Base-by-base conservation (phyloP, 2,113 vertebrate genomes). In the Toxotes jaculatrix region DNA sequence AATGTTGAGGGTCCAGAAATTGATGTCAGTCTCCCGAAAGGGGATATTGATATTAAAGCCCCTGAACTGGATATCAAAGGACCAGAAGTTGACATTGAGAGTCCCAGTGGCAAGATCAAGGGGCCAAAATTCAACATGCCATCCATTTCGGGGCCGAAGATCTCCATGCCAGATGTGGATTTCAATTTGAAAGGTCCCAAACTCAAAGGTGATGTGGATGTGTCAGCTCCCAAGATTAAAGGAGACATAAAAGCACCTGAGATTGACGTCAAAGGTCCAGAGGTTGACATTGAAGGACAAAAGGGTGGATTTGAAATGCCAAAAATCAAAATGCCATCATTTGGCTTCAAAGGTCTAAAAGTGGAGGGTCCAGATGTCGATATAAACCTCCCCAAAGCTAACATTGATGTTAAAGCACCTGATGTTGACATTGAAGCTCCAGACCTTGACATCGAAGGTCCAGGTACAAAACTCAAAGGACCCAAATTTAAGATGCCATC, bases 401-500 rank as follows among this genome's bases (percentile, higher is more conserved):
- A 31, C 0, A 31, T 84, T 5, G 40, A 87, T 74, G 61, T 85
- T 17, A 76, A 73, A 56, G 9, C 17, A 49, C 56, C 70, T 2
- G 47, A 71, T 1, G 3, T 87, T 7, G 93, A 94, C 32, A 63
- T 89, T 4, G 21, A 83, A 51, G 21, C 7, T 32, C 49, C 63
- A 53, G 7, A 49, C 0, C 0, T 57, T 56, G 59, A 75, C 13
- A 19, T 17, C 27, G 51, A 59, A 12, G 8, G 38, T 0, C 36
- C 72, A 23, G 27, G 65, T 53, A 59, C 31, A 6, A 63, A 70
- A 10, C 43, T 78, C 1, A 93, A 92, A 31, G 89, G 91, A 0
- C 66, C 78, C 0, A 94, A 95, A 74, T 72, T 96, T 0, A 95
- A 94, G 43, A 91, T 95, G 92, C 95, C 95, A 0, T 93, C 94